Evolutionary conservation across 2,888 invertebrate species (phyloP).

Genomic region (Zaprionus bogoriensis): DNA sequence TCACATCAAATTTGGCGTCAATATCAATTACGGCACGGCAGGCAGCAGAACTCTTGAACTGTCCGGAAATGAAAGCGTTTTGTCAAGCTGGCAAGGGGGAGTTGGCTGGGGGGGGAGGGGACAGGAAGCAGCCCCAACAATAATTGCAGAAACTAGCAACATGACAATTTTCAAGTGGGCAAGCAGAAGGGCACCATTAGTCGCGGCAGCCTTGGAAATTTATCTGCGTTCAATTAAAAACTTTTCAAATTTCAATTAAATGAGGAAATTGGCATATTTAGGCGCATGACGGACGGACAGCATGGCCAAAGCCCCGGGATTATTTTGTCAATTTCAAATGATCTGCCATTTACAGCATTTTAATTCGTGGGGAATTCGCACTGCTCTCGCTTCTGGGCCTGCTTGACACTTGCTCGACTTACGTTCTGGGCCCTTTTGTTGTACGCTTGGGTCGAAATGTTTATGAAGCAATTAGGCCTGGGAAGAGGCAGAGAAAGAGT

Average conservation of each 20-base stretch:
- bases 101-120: background rate
- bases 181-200: slow-evolving; percentile 33
- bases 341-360: slow-evolving; percentile 77
- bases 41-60: slow-evolving; percentile 36
- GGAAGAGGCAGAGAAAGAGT: too few relatives aligned
- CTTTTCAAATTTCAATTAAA: slow-evolving; percentile 80
- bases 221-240: slow-evolving; percentile 78
- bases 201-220: slow-evolving; percentile 59
- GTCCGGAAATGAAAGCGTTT: slow-evolving; percentile 67
- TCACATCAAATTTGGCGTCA: slow-evolving; percentile 73
- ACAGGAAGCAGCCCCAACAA: slow-evolving; percentile 11
- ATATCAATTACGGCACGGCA: slow-evolving; percentile 67
- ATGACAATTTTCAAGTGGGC: slow-evolving; percentile 43
- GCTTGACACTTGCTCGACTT: background rate
- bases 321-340: slow-evolving; percentile 79
- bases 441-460: slow-evolving; percentile 69
- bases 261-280: slow-evolving; percentile 76
- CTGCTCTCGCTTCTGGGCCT: background rate
- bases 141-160: slow-evolving; percentile 72
- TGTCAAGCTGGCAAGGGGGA: slow-evolving; percentile 23
- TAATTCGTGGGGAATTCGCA: slow-evolving; percentile 41
- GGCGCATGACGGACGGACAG: slow-evolving; percentile 61
- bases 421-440: slow-evolving; percentile 36
- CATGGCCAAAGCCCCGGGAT: slow-evolving; percentile 45
- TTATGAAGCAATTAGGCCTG: slow-evolving; percentile 80